Conservation (phyloP, 1,140 invertebrate genomes). For the Pachypsylla venusta region DNA sequence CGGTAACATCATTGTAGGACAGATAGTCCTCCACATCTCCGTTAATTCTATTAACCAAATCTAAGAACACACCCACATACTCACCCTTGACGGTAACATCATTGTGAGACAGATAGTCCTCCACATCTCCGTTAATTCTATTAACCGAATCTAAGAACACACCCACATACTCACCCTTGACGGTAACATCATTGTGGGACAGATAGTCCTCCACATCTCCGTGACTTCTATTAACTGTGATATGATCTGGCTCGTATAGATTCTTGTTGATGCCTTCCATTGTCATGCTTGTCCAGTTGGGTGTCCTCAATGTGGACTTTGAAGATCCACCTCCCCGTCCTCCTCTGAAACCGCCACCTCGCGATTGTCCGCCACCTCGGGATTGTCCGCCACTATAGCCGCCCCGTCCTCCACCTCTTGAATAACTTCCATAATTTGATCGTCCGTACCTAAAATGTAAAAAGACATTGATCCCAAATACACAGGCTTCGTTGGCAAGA, state of each 20-base stretch:
- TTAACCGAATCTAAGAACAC: not conserved
- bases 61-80: slow-evolving; percentile 18
- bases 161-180: slow-evolving; percentile 38
- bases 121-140: not conserved
- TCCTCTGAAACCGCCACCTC: slow-evolving; percentile 27
- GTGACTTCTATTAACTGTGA: not conserved
- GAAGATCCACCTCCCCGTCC: slow-evolving; percentile 29
- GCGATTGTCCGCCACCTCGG: slow-evolving; percentile 28
- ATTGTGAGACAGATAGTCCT: not conserved
- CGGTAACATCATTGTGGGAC: slow-evolving; percentile 32
- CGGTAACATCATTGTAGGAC: slow-evolving; percentile 31
- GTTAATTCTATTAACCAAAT: not conserved
- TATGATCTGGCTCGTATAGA: slow-evolving; percentile 70
- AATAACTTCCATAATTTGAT: not conserved
- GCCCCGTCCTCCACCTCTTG: slow-evolving; percentile 16
- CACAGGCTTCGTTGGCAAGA: too few relatives aligned
- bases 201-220: not conserved
- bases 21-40: not conserved
- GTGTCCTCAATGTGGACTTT: slow-evolving; percentile 51
- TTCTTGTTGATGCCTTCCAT: slow-evolving; percentile 84
- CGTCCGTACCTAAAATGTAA: not conserved
- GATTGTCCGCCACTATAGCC: slow-evolving; percentile 24
- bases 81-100: slow-evolving; percentile 44
- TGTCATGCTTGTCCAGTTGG: slow-evolving; percentile 60
- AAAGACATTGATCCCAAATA: too few relatives aligned